Evolutionary conservation across 2,797 vertebrate species (phyloP).

Genomic region (Meda fulgida): DNA sequence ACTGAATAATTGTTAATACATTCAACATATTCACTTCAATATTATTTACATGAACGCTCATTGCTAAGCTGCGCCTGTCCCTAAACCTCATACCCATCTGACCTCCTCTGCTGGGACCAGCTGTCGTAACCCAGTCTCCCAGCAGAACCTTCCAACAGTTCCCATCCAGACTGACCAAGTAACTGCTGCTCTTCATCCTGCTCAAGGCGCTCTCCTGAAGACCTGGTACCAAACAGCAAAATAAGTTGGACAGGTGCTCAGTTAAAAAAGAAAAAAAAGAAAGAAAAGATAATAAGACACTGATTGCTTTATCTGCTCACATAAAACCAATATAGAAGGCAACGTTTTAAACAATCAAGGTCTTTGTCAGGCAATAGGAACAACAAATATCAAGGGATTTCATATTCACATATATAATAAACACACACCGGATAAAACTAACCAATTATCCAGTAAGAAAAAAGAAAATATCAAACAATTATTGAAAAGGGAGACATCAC

Average conservation of each 20-base stretch:
- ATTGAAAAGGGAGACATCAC: no score
- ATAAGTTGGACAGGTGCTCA: neutral
- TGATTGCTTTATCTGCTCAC: neutral
- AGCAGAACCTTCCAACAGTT: slow-evolving; percentile 61
- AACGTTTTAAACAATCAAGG: neutral
- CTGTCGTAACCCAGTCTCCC: slow-evolving; percentile 47
- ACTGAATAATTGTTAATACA: slow-evolving; percentile 2
- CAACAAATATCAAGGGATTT: neutral
- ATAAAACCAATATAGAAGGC: neutral
- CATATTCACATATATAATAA: neutral
- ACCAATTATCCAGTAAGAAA: neutral
- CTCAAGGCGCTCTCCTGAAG: slow-evolving; percentile 71
- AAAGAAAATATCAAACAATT: neutral
- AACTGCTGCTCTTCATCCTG: slow-evolving; percentile 64
- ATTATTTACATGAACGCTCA: slow-evolving; percentile 49
- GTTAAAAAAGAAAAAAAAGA: neutral
- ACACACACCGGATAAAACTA: neutral
- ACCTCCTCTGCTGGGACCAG: slow-evolving; percentile 58
- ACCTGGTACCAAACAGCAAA: slow-evolving; percentile 61
- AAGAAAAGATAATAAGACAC: neutral
- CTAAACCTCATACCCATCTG: slow-evolving; percentile 63
- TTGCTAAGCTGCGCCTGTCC: neutral
- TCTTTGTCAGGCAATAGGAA: neutral
- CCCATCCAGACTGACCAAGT: slow-evolving; percentile 62
- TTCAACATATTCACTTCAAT: slow-evolving; percentile 27